Evolutionary conservation across 2,888 invertebrate species (phyloP).

Genomic region (Gastracanthus pulcherrimus): DNA sequence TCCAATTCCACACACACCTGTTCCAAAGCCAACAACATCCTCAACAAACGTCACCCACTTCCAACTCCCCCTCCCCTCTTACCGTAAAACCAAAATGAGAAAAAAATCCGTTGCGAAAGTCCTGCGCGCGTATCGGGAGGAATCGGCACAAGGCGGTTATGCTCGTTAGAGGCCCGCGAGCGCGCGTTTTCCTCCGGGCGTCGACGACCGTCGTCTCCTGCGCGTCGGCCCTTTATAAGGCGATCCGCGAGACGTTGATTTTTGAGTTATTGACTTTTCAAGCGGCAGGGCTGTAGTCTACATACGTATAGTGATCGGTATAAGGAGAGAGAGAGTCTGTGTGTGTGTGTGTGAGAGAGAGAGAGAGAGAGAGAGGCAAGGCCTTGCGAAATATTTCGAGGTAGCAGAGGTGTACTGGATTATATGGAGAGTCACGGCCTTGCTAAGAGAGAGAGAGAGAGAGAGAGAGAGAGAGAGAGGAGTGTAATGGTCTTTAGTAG

Average conservation of each 20-base stretch:
- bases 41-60: neutral
- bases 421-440: neutral
- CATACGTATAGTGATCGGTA: neutral
- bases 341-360: no score
- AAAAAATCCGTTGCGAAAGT: slow-evolving; percentile 10
- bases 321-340: neutral
- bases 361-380: no score
- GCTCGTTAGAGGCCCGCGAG: slow-evolving; percentile 64
- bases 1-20: no score
- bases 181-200: slow-evolving; percentile 26
- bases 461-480: no score
- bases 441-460: no score
- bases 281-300: neutral
- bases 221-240: slow-evolving; percentile 55
- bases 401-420: neutral
- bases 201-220: neutral
- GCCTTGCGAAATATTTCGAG: slow-evolving; percentile 33
- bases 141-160: slow-evolving; percentile 70
- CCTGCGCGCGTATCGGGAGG: slow-evolving; percentile 35
- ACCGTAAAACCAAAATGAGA: neutral
- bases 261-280: slow-evolving; percentile 29
- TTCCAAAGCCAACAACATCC: no score
- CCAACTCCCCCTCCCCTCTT: neutral
- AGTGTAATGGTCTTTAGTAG: neutral
- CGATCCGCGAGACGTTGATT: slow-evolving; percentile 2